Evolutionary conservation across 64 coral and sea anemone species (phyloP).

Genomic region (Porites lutea): DNA sequence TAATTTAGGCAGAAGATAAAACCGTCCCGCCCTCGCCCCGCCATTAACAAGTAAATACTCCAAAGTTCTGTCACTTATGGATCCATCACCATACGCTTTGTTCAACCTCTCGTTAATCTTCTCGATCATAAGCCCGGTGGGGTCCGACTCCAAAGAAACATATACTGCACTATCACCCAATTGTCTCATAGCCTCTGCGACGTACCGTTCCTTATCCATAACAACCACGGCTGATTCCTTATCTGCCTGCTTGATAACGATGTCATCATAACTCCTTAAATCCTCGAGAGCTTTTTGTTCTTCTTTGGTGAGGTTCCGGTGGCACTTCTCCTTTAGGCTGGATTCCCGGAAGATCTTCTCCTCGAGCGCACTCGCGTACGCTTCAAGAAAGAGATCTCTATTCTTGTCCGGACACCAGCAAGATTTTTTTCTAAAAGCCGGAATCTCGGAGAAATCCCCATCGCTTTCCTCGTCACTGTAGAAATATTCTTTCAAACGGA

Average conservation of each 20-base stretch:
- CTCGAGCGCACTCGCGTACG: conserved; percentile 2
- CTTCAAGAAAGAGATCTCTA: conserved; percentile 41
- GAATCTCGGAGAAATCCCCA: not conserved
- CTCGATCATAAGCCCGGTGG: too few species aligned
- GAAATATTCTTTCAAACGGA: conserved; percentile 45
- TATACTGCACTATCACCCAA: too few species aligned
- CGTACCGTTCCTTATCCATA: not conserved
- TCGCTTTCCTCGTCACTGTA: not conserved
- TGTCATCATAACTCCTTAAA: conserved; percentile 19
- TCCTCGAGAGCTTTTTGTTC: not conserved
- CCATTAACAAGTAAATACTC: too few species aligned
- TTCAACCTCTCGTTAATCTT: too few species aligned
- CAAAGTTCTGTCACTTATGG: too few species aligned
- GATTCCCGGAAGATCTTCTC: not conserved
- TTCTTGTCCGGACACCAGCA: conserved; percentile 25
- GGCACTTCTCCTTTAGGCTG: not conserved
- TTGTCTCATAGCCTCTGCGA: too few species aligned
- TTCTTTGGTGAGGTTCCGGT: conserved; percentile 12
- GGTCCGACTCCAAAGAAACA: too few species aligned
- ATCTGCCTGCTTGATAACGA: conserved; percentile 20
- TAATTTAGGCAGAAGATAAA: too few species aligned
- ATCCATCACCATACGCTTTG: too few species aligned
- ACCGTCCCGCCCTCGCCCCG: too few species aligned
- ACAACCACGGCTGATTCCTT: not conserved
- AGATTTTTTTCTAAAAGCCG: conserved; percentile 34